Conservation (phyloP, 2,113 vertebrate species). For the Aldabrachelys gigantea region DNA sequence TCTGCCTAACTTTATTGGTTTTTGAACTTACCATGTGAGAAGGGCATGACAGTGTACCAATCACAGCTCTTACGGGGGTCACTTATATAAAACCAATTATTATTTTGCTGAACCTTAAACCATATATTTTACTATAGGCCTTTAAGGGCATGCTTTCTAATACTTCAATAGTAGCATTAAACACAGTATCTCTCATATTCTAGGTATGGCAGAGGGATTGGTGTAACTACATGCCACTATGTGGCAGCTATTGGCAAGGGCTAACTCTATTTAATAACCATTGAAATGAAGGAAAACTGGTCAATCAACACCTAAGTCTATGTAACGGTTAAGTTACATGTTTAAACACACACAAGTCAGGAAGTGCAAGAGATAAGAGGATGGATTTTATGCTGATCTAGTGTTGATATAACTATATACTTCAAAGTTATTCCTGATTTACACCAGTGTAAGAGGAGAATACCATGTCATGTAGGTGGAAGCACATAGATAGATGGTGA, state of each 20-base stretch:
- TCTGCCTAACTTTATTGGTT: slow-evolving; percentile 15
- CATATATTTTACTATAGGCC: neutral
- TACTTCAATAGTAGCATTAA: neutral
- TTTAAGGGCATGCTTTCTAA: neutral
- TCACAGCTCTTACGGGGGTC: neutral
- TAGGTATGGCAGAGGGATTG: neutral
- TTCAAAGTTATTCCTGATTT: neutral
- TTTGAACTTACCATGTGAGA: neutral
- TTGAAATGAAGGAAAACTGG: neutral
- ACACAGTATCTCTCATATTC: neutral
- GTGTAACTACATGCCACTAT: neutral
- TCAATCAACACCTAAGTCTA: neutral
- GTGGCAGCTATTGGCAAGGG: neutral
- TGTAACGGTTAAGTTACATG: neutral
- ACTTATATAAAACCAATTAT: neutral
- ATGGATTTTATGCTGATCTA: neutral
- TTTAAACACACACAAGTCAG: neutral
- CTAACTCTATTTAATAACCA: neutral
- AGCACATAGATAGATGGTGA: neutral
- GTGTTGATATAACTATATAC: neutral
- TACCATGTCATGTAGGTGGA: neutral
- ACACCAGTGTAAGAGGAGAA: neutral
- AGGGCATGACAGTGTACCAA: neutral
- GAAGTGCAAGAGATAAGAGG: neutral
- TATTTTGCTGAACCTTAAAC: neutral